Evolutionary conservation across 2,888 invertebrate genomes (phyloP), one percentile per base, ranked within the genome.

Genomic region (Sminthurides aquaticus): DNA sequence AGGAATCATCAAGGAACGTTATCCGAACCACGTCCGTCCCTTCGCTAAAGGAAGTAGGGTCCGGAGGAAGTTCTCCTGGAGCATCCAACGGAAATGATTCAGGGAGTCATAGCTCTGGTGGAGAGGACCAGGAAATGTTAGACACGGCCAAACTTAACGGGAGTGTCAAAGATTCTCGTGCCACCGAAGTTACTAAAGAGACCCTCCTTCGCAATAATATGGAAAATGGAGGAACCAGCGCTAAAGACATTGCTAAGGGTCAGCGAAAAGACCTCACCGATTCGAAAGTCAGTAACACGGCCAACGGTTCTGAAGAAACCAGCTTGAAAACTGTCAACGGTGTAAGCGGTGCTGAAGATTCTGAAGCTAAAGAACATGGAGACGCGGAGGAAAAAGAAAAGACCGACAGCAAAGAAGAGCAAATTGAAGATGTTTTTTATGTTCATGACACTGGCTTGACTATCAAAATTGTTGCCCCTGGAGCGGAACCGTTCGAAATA

Each of bases 381-480:
- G 26, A 25, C n/a, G 52, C 54, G 3, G 63, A 64, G 55, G 48
- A 66, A 5, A 66, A 60, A 26, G 67, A 68, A 49, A 55, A 62
- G 24, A 65, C 57, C 8, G 57, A 64, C 25, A 26, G 57, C 68
- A 76, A 76, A 64, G 57, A 69, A n/a, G 77, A 77, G 59, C 77
- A 77, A 27, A 87, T 88, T 73, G 86, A 88, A 66, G 89, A 90
- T 80, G 88, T 92, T 62, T 89, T 92, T 68, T 89, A 90, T 75
- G 87, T 93, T 75, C 93, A 93, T 78, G 94, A 95, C 77, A 83
- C 89, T 82, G 92, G 93, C 58, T 92, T 94, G 77, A 91, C 89
- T 62, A 90, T 97, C n/a, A 91, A 93, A 80, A 92, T 97, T 76
- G 85, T 90, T 65, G 90, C 92, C 76, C 95, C 96, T 11, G 92